These are phyloP conservation scores for Fabriciana adippe DNA, from an alignment of 2,888 invertebrate species.

Conservation along the genomic window DNA sequence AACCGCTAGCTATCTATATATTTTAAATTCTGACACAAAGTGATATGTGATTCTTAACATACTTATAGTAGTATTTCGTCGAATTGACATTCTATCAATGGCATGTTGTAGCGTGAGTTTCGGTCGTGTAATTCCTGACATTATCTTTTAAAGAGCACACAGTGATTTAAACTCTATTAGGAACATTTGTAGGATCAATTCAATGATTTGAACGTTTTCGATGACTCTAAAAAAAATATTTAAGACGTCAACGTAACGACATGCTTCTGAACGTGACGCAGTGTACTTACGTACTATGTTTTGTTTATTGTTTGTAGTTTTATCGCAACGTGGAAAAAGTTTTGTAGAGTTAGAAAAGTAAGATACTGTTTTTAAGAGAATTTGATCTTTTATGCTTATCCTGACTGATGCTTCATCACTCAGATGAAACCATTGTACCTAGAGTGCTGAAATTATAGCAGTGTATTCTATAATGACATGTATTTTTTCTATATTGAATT, in stretches of 20 bases:
- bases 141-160: constrained; percentile 3
- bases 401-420: too few relatives aligned
- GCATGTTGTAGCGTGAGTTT: constrained; percentile 12
- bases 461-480: too few relatives aligned
- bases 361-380: too few relatives aligned
- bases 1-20: too few relatives aligned
- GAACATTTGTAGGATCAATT: not conserved
- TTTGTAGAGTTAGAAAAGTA: not conserved
- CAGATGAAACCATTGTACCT: too few relatives aligned
- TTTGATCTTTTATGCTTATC: too few relatives aligned
- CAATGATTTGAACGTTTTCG: not conserved
- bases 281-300: not conserved
- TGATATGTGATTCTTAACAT: constrained; percentile 9
- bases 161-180: constrained; percentile 9
- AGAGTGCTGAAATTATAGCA: too few relatives aligned
- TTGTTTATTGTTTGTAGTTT: not conserved
- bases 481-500: too few relatives aligned
- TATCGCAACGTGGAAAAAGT: not conserved
- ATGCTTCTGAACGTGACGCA: constrained; percentile 1
- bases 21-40: not conserved
- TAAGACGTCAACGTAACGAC: constrained; percentile 7
- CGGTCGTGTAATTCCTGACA: constrained; percentile 12
- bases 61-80: constrained; percentile 20
- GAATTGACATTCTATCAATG: constrained; percentile 23
- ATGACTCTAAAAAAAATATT: constrained; percentile 13